Evolutionary conservation across 2,797 vertebrate genomes (phyloP).

Genomic region (Rhinogobio ventralis): DNA sequence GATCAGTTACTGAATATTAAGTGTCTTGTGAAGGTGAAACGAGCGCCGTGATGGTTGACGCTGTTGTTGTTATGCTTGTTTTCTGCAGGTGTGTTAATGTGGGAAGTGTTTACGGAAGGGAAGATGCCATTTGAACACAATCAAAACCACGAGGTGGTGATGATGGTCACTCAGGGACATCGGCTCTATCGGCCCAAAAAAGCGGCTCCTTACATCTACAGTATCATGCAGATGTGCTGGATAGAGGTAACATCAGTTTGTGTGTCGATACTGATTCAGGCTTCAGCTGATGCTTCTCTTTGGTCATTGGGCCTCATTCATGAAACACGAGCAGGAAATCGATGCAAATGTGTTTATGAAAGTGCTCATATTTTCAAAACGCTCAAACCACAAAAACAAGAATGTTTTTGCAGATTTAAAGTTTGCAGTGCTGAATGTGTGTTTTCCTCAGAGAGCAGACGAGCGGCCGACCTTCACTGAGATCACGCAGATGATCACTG

Average conservation of each 20-base stretch:
- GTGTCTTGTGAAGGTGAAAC: neutral
- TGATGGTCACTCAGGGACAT: constrained; percentile 86
- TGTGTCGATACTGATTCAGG: neutral
- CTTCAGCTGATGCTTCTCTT: no score
- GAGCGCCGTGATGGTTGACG: neutral
- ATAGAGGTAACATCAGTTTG: constrained; percentile 78
- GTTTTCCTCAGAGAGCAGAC: constrained; percentile 83
- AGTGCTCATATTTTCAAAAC: no score
- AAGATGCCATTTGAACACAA: constrained; percentile 92
- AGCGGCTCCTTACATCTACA: constrained; percentile 81
- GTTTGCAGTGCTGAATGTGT: neutral
- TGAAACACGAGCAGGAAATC: no score
- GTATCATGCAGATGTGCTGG: constrained; percentile 91
- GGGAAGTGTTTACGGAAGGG: constrained; percentile 94
- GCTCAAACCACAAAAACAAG: no score
- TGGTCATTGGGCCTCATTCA: no score
- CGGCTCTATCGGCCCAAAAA: constrained; percentile 86
- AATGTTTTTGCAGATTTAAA: neutral
- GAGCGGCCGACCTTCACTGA: constrained; percentile 84
- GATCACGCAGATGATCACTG: constrained; percentile 78
- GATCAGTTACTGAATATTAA: no score
- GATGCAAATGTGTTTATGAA: no score
- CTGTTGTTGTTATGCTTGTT: neutral
- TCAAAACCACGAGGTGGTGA: constrained; percentile 91
- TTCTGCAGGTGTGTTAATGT: constrained; percentile 90